phyloP scores from a whole-genome alignment of 1,140 invertebrate species.

The Cotesia vestalis region DNA sequence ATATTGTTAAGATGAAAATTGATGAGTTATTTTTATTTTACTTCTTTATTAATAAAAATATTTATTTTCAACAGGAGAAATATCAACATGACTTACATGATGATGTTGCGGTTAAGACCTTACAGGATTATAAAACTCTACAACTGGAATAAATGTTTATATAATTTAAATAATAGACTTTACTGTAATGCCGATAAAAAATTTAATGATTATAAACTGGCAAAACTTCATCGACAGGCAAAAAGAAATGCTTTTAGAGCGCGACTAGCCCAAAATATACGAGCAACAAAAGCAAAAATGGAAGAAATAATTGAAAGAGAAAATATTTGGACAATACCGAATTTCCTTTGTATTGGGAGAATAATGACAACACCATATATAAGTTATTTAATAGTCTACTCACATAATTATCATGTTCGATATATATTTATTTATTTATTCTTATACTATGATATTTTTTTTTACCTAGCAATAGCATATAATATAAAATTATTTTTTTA shows the following conservation, averaged over 20 bases:
- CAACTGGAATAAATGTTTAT: slow-evolving; percentile 48
- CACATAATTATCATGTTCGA: slow-evolving; percentile 74
- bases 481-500: slow-evolving; percentile 33
- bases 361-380: slow-evolving; percentile 87
- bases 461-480: neutral
- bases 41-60: neutral
- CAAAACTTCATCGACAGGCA: slow-evolving; percentile 39
- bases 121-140: neutral
- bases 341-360: slow-evolving; percentile 84
- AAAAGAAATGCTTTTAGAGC: slow-evolving; percentile 49
- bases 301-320: slow-evolving; percentile 71
- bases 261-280: slow-evolving; percentile 53
- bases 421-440: neutral
- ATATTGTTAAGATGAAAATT: neutral
- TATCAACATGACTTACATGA: slow-evolving; percentile 12
- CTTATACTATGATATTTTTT: too few species aligned
- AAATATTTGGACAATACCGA: slow-evolving; percentile 93
- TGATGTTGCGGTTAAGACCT: slow-evolving; percentile 16
- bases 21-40: too few species aligned
- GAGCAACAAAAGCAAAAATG: slow-evolving; percentile 55
- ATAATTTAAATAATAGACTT: slow-evolving; percentile 45
- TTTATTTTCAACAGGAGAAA: slow-evolving; percentile 11
- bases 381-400: slow-evolving; percentile 79
- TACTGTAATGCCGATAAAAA: slow-evolving; percentile 51
- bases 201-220: slow-evolving; percentile 43